A percentile compares a stretch with the other conserved stretches of the same genome.
Evolutionary conservation across 1,140 invertebrate species (phyloP).

Genomic region (Dolichoris vasculosae): DNA sequence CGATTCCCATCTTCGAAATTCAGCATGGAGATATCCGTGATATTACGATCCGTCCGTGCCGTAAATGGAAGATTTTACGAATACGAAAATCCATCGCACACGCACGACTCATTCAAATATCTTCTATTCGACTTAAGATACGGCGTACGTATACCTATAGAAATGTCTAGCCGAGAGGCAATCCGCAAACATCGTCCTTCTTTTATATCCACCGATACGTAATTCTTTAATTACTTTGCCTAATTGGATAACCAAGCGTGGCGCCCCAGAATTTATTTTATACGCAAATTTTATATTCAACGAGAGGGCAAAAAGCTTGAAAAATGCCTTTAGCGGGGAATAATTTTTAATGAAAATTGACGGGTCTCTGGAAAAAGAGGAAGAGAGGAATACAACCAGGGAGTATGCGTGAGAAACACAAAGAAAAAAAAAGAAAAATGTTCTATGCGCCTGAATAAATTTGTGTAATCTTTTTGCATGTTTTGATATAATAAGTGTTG

Average conservation of each 20-base stretch:
- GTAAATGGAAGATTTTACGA: conserved; percentile 71
- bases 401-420: background rate
- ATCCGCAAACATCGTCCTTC: background rate
- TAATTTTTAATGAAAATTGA: conserved; percentile 51
- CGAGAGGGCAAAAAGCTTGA: background rate
- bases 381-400: background rate
- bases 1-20: conserved; percentile 26
- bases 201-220: conserved; percentile 54
- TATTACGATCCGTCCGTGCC: conserved; percentile 65
- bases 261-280: conserved; percentile 62
- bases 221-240: conserved; percentile 73
- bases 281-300: conserved; percentile 15
- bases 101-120: conserved; percentile 30
- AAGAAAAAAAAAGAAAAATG: background rate
- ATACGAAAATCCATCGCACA: conserved; percentile 56
- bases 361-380: background rate
- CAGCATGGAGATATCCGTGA: conserved; percentile 70
- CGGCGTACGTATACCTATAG: background rate
- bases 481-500: conserved; percentile 16
- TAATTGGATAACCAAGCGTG: conserved; percentile 70
- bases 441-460: background rate
- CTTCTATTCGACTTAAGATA: background rate
- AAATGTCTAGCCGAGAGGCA: background rate
- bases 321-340: conserved; percentile 6
- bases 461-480: background rate